phyloP scores from a whole-genome alignment of 64 coral and sea anemone species.

The Cladopsammia gracilis region DNA sequence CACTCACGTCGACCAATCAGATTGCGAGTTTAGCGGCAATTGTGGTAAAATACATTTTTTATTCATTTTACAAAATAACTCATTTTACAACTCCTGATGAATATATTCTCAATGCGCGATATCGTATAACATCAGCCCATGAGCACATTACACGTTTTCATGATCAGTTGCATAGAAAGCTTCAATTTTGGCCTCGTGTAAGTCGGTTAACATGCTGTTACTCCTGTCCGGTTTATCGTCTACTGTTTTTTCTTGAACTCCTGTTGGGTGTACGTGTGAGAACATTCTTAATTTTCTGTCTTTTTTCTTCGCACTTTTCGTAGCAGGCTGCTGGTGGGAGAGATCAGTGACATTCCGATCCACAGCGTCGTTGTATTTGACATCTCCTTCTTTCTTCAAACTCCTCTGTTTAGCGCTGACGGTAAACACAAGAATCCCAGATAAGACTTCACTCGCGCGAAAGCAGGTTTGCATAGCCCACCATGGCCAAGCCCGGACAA shows the following conservation, averaged over 20 bases:
- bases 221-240: too few relatives aligned
- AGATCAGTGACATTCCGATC: background rate
- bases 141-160: background rate
- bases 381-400: background rate
- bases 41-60: too few relatives aligned
- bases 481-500: constrained; percentile 55
- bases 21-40: too few relatives aligned
- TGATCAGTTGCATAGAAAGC: background rate
- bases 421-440: constrained; percentile 43
- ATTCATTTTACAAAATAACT: too few relatives aligned
- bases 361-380: background rate
- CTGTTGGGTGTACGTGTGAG: background rate
- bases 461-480: constrained; percentile 30
- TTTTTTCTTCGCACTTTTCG: background rate
- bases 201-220: background rate
- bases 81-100: too few relatives aligned
- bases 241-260: background rate
- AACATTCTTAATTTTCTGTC: background rate
- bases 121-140: too few relatives aligned
- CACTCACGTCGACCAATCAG: too few relatives aligned
- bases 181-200: constrained; percentile 1
- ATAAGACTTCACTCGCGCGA: constrained; percentile 30
- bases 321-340: background rate
- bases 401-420: constrained; percentile 17
- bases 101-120: too few relatives aligned